Evolutionary conservation across 2,888 invertebrate genomes (phyloP).

Genomic region (Plebejus melissa): DNA sequence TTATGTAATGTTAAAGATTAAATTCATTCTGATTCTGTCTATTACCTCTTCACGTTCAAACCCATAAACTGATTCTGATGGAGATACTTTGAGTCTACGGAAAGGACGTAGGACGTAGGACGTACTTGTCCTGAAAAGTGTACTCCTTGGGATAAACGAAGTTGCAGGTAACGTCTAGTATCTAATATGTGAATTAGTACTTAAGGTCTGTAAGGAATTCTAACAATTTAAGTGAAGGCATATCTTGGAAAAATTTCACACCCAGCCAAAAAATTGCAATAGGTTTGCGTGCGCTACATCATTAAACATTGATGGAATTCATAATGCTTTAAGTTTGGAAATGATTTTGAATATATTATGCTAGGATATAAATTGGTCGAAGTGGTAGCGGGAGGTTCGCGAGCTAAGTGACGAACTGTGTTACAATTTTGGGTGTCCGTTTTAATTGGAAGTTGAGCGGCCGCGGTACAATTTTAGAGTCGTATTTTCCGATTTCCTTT

Average conservation of each 20-base stretch:
- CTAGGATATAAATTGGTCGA: slow-evolving; percentile 13
- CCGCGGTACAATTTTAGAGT: slow-evolving; percentile 66
- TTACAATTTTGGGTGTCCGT: slow-evolving; percentile 76
- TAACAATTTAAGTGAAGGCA: background rate
- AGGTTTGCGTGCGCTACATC: background rate
- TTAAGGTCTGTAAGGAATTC: no score
- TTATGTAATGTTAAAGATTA: background rate
- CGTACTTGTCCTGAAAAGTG: background rate
- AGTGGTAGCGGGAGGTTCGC: slow-evolving; percentile 33
- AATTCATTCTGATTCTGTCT: background rate
- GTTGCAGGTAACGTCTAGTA: background rate
- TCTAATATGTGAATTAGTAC: background rate
- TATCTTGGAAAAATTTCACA: background rate
- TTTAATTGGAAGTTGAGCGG: slow-evolving; percentile 76
- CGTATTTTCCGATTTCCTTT: slow-evolving; percentile 45
- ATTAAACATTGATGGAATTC: slow-evolving; percentile 1
- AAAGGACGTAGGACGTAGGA: background rate
- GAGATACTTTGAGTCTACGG: background rate
- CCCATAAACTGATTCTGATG: background rate
- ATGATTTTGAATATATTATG: background rate
- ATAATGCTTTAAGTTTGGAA: background rate
- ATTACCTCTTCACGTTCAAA: background rate
- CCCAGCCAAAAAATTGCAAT: background rate
- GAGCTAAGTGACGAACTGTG: slow-evolving; percentile 76
- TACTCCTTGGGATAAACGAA: background rate